Conservation (phyloP, 1,140 invertebrate genomes). For the Notospermus geniculatus region DNA sequence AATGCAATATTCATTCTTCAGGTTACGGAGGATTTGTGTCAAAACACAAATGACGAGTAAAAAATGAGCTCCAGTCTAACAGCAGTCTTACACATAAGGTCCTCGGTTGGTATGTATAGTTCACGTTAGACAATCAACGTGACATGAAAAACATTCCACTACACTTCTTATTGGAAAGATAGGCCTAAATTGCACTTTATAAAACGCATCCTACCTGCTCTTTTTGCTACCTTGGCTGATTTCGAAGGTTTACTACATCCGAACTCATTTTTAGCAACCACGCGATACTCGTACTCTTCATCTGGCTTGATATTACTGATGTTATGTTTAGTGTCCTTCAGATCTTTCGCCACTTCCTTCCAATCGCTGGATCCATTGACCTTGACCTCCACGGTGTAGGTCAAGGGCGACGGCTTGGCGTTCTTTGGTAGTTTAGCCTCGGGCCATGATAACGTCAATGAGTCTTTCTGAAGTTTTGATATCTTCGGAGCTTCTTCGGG, state of each 20-base stretch:
- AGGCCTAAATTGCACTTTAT: neutral
- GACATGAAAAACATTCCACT: too few relatives aligned
- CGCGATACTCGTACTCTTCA: neutral
- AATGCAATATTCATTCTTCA: too few relatives aligned
- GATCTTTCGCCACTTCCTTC: conserved; percentile 38
- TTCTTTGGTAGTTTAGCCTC: neutral
- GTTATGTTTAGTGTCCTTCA: conserved; percentile 24
- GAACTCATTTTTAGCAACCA: neutral
- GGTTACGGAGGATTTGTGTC: too few relatives aligned
- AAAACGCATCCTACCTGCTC: conserved; percentile 5
- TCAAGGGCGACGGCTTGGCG: conserved; percentile 19
- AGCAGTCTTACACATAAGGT: too few relatives aligned
- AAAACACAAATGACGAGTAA: too few relatives aligned
- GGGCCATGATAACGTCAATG: neutral
- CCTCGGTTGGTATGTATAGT: too few relatives aligned
- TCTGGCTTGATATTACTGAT: conserved; percentile 16
- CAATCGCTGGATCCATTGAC: conserved; percentile 40
- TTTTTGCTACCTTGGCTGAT: neutral
- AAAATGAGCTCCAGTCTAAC: too few relatives aligned
- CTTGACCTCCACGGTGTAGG: conserved; percentile 42
- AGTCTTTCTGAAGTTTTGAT: neutral
- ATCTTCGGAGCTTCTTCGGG: neutral
- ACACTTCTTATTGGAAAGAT: too few relatives aligned
- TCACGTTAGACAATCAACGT: too few relatives aligned
- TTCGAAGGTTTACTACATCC: neutral